Percentiles rank a stretch among this genome's conserved stretches.
phyloP scores from a whole-genome alignment of 2,797 vertebrate species.

The Gila robusta region DNA sequence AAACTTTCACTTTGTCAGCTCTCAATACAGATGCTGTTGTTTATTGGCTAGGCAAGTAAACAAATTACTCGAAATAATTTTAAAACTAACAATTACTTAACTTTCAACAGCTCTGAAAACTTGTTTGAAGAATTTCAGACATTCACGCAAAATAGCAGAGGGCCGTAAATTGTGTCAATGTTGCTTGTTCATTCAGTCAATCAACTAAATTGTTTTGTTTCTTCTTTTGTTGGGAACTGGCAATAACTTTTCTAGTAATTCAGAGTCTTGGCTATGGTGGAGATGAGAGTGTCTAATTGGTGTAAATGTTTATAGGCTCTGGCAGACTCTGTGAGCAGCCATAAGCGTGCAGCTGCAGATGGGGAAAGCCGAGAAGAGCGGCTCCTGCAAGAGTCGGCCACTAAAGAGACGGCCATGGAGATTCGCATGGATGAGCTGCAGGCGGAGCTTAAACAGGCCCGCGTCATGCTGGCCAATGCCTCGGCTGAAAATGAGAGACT shows the following conservation, averaged over 20 bases:
- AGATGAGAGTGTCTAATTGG: neutral
- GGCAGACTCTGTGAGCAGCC: constrained; percentile 83
- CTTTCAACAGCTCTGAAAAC: neutral
- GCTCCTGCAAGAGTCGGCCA: constrained; percentile 84
- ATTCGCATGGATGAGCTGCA: constrained; percentile 84
- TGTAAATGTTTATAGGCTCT: constrained; percentile 77
- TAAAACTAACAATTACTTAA: neutral
- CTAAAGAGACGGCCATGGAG: constrained; percentile 85
- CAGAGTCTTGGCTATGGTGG: neutral
- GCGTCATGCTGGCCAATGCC: constrained; percentile 78
- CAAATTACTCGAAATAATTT: constrained; percentile 1
- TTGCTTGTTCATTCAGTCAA: neutral
- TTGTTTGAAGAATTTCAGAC: neutral
- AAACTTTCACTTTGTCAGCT: neutral
- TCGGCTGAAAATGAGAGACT: constrained; percentile 83
- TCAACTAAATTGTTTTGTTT: neutral
- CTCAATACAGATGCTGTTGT: constrained; percentile 7
- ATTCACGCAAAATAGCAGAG: constrained; percentile 1
- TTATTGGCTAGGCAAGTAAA: constrained; percentile 11
- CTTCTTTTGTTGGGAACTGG: neutral
- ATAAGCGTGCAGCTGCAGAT: constrained; percentile 85
- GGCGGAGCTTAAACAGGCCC: constrained; percentile 80
- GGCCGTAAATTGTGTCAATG: neutral
- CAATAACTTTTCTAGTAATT: neutral
- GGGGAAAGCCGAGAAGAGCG: constrained; percentile 86